Percentiles rank a stretch among this genome's conserved stretches.
Conservation (phyloP, 2,888 invertebrate species). For the Hyppa rectilinea region DNA sequence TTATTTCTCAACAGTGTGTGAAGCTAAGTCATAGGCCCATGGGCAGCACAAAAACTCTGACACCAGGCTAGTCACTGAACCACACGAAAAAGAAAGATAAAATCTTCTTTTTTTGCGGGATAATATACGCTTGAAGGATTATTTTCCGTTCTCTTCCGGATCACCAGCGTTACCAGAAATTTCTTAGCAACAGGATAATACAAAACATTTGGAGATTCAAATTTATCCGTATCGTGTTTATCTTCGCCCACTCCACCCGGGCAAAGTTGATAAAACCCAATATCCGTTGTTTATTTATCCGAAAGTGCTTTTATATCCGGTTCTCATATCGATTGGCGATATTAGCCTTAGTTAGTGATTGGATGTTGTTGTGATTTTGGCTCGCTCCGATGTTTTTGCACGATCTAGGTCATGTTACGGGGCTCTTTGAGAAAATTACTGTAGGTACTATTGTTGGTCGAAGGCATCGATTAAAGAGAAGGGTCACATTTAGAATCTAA, state of each 20-base stretch:
- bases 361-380: constrained; percentile 48
- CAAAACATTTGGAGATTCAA: constrained; percentile 55
- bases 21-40: too few species aligned
- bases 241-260: constrained; percentile 50
- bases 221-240: constrained; percentile 58
- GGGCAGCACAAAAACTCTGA: too few species aligned
- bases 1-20: too few species aligned
- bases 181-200: constrained; percentile 23
- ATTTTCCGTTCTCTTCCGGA: background rate
- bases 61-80: too few species aligned
- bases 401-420: constrained; percentile 41
- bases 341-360: constrained; percentile 51
- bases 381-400: constrained; percentile 41
- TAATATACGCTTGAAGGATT: background rate
- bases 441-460: constrained; percentile 1
- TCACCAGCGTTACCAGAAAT: constrained; percentile 10
- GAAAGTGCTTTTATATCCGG: constrained; percentile 64
- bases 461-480: constrained; percentile 5
- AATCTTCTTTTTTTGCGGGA: background rate
- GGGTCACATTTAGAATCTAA: background rate
- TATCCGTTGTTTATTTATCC: constrained; percentile 68
- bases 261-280: constrained; percentile 64
- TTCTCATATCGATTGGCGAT: constrained; percentile 51
- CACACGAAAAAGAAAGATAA: too few species aligned
- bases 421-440: constrained; percentile 12